Base-by-base conservation (phyloP, 2,888 invertebrate species). In the Pachycephus smyrnensis region DNA sequence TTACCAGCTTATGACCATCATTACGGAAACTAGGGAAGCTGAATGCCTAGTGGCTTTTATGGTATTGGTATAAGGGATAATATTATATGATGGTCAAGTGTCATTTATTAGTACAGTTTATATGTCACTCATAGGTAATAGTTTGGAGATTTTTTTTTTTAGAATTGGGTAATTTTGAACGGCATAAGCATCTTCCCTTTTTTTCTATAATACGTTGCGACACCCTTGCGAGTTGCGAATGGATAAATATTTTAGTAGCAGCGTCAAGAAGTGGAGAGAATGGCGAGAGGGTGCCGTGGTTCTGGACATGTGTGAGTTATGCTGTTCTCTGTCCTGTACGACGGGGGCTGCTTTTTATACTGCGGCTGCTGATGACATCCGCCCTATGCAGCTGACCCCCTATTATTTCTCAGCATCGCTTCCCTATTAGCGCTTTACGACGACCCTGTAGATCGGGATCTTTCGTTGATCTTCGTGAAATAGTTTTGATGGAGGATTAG, bases 301-400 rank as follows among this genome's bases (percentile, higher is more conserved):
- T 68, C 73, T 73, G 73, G 76, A 80, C 78, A 76, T 71, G 80
- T 78, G 79, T 82, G 80, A 83, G 80, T 81, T 82, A 83, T 81
- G 77, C 79, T 75, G 76, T 73, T 76, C 74, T 73, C 69, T 73
- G 80, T 55, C 23, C 55, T 23, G 23, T 55, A 76, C 74, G 37
- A 33, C 31, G 73, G 68, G 78, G 77, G 80, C 71, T 73, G 74
- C 69, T 84, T 84, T 83, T 83, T 83, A 87, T 85, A 84, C 83
- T 83, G 81, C 83, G 83, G 83, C 85, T 88, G 88, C 82, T 83
- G 84, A 85, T 88, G 88, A 88, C 88, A 88, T 80, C 84, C 87
- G 86, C 83, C 80, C 81, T 79, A 80, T 81, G 82, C 88, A 88
- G 86, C 85, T 88, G 87, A 88, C 85, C 88, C 85, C 82, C 86